Base-by-base conservation (phyloP, 2,797 vertebrate species). In the Enteromius anoplus region DNA sequence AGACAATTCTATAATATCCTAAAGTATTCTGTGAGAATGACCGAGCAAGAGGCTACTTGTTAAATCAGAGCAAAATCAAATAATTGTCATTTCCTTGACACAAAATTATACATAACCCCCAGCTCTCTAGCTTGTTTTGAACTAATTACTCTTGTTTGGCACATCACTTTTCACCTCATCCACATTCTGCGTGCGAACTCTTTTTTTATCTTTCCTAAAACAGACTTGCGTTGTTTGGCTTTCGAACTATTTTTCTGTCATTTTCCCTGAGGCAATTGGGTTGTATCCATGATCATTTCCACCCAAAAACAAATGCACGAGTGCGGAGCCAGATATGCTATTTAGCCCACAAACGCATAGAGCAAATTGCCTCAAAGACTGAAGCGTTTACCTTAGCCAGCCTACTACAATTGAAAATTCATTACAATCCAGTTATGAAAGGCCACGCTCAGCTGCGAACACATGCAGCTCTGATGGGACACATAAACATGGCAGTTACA, bases 261-360 rank as follows among this genome's bases (percentile, higher is more conserved):
- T 78, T 69, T 64, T 68, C 75, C 72, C 66, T 1, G 6, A 55
- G 66, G 23, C 26, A 64, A 53, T 37, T 75, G 75, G 78, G 75
- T 78, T 29, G 51, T 26, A 65, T 68, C 45, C 66, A 32, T 62
- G 68, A 82, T 83, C 26, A 64, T 80, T 78, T 9, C 51, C 0
- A n/a, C 19, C 66, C 47, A 49, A 66, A 70, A 77, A 85, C 72
- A 81, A 84, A 86, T 81, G 62, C 29, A 70, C 17, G 26, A 62
- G 76, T n/a, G 17, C 29, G 45, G 37, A 77, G 37, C 32, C 49
- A 37, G 15, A 72, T 69, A 66, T 66, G 55, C 47, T 42, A 10
- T 76, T 66, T 75, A 29, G 72, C 21, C 45, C 75, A 15, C 26
- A 58, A 68, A 68, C 0, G 26, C 37, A 58, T 15, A 19, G 15